Base-by-base conservation (phyloP, 2,888 invertebrate species). In the Acanthacorydalis orientalis region DNA sequence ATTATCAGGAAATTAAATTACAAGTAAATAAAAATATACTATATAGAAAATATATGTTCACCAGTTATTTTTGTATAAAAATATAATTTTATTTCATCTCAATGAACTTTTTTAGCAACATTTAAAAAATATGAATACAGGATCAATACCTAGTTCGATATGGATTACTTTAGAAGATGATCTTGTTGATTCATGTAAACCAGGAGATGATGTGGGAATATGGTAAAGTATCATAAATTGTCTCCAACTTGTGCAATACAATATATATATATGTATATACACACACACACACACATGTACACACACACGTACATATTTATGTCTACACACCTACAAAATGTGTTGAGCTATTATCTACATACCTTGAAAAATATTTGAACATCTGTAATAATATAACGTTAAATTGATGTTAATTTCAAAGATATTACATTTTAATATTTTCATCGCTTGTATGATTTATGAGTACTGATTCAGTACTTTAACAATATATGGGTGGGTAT, bases 1-100 rank as follows among this genome's bases (percentile, higher is more conserved):
- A 88, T 68, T 87, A 83, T 64, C 88, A 88, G 64, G 87, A 88
- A 69, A 78, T 89, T 11, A 88, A 86, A 68, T 74, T 92, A 58
- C 83, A 83, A 68, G 82, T 78, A 64, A 44, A 49, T 49, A 38
- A 44, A 43, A 31, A 47, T 23, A 23, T 23, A 8, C 2, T 7
- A 12, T 37, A 9, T 9, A 37, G 6, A 37, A 12, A 14, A 14
- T 37, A 9, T 14, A 7, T 37, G 37, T 37, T 37, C n/a, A n/a
- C n/a, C n/a, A 37, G 10, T 37, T 9, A 37, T 37, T 14, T 14
- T 37, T 14, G 7, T 14, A 9, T 14, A 37, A 37, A 37, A 37
- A 37, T 37, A 8, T 51, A 42, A 38, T 37, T 14, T 40, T 37
- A 34, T 15, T 7, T 9, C n/a, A 31, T 31, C 31, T 39, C 33